Evolutionary conservation across 2,797 vertebrate species (phyloP).

Genomic region (Pterois miles): DNA sequence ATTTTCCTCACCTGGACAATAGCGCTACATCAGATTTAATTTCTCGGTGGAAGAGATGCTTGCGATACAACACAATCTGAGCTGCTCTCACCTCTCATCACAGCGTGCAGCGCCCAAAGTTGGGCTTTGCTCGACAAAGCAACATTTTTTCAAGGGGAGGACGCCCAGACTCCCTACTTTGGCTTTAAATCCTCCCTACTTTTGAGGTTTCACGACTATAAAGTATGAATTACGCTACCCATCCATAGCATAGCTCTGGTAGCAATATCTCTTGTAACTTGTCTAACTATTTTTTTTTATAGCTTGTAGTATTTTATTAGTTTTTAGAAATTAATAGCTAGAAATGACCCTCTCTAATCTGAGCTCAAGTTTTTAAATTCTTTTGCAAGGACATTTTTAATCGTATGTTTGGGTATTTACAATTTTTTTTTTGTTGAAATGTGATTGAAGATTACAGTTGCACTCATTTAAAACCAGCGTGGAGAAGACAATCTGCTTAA

Average conservation of each 20-base stretch:
- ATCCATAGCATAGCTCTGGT: neutral
- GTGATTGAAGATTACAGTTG: neutral
- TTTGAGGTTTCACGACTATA: too few species aligned
- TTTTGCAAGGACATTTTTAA: neutral
- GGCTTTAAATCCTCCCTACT: too few species aligned
- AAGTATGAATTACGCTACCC: neutral
- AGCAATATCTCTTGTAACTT: neutral
- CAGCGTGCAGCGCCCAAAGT: too few species aligned
- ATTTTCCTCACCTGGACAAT: too few species aligned
- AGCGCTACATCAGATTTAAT: too few species aligned
- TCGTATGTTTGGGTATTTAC: too few species aligned
- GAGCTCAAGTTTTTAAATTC: neutral
- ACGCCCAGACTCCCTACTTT: too few species aligned
- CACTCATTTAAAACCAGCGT: neutral
- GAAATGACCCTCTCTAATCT: neutral
- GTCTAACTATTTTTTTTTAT: neutral
- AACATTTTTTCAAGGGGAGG: rapidly evolving
- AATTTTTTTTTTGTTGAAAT: neutral
- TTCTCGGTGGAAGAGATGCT: too few species aligned
- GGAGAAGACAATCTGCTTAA: neutral
- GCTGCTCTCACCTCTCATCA: too few species aligned
- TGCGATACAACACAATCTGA: too few species aligned
- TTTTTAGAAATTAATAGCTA: neutral
- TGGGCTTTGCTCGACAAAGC: rapidly evolving
- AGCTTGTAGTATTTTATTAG: too few species aligned